These are phyloP conservation scores for Schizotus pectinicornis DNA, from an alignment of 2,888 invertebrate genomes.

Conservation along the genomic window DNA sequence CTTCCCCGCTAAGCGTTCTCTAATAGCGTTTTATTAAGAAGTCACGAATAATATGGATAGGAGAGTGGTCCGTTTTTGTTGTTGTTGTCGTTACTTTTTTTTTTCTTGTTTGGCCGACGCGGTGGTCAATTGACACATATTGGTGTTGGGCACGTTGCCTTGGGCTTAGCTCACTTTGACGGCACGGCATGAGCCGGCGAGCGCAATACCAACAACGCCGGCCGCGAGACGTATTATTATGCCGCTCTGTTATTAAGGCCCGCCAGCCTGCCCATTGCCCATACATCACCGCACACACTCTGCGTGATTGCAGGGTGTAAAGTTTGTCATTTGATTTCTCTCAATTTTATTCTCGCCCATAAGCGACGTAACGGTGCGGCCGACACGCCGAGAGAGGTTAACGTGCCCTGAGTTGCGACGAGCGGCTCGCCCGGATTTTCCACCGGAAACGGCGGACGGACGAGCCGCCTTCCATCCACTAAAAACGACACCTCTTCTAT, in stretches of 20 bases:
- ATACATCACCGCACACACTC: conserved; percentile 56
- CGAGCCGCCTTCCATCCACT: too few relatives aligned
- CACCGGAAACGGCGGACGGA: too few relatives aligned
- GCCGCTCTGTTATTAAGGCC: conserved; percentile 59
- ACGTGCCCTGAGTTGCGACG: too few relatives aligned
- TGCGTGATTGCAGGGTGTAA: conserved; percentile 55
- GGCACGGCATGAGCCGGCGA: conserved; percentile 38
- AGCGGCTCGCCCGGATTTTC: too few relatives aligned
- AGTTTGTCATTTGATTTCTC: conserved; percentile 55
- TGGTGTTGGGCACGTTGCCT: conserved; percentile 41
- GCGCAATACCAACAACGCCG: conserved; percentile 49
- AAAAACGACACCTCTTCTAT: too few relatives aligned
- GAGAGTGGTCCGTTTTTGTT: too few relatives aligned
- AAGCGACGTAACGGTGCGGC: conserved; percentile 33
- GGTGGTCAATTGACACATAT: conserved; percentile 54
- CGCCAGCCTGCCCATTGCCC: conserved; percentile 56
- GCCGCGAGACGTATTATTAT: conserved; percentile 53
- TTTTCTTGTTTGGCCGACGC: too few relatives aligned
- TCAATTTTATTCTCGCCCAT: conserved; percentile 39
- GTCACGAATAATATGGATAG: too few relatives aligned
- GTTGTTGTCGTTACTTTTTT: too few relatives aligned
- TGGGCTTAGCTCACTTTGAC: conserved; percentile 40
- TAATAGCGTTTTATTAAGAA: too few relatives aligned
- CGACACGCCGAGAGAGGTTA: too few relatives aligned
- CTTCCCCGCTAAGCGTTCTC: too few relatives aligned